Evolutionary conservation across 2,113 vertebrate genomes (phyloP).

Genomic region (Amazona guildingii): DNA sequence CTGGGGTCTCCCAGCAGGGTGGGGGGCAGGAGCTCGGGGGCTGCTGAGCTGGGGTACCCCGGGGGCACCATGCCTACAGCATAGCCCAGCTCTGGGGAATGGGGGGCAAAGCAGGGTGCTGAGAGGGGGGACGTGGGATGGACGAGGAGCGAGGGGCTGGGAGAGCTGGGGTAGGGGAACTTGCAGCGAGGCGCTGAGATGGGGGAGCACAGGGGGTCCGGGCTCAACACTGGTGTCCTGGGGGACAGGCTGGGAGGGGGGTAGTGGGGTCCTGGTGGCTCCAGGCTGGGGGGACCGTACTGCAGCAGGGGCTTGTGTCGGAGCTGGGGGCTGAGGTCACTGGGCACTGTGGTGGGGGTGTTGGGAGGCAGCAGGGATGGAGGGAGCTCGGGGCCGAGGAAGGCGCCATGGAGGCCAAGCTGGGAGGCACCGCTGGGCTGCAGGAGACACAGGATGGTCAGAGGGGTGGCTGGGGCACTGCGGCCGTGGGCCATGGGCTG

Average conservation of each 20-base stretch:
- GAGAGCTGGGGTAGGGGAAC: slow-evolving; percentile 2
- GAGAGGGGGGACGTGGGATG: slow-evolving; percentile 71
- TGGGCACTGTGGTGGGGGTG: neutral
- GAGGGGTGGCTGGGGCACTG: neutral
- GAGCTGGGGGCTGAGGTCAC: slow-evolving; percentile 17
- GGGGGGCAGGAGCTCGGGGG: slow-evolving; percentile 43
- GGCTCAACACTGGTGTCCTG: neutral
- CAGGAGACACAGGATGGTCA: neutral
- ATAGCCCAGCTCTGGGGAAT: slow-evolving; percentile 43
- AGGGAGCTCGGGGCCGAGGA: slow-evolving; percentile 54
- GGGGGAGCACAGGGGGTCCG: neutral
- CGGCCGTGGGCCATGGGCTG: rapidly evolving
- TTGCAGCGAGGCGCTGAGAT: neutral
- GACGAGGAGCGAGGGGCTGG: neutral
- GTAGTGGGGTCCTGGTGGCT: neutral
- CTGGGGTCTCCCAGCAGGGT: neutral
- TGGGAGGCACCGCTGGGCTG: slow-evolving; percentile 59
- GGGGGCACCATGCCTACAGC: slow-evolving; percentile 27
- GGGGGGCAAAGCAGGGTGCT: neutral
- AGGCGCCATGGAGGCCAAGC: slow-evolving; percentile 24
- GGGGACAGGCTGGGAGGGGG: neutral
- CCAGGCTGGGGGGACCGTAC: neutral
- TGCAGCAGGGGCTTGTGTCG: slow-evolving; percentile 54
- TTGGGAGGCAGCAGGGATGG: slow-evolving; percentile 32
- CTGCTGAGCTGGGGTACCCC: slow-evolving; percentile 39